phyloP scores from a whole-genome alignment of 2,113 vertebrate species.

The Oplegnathus fasciatus region DNA sequence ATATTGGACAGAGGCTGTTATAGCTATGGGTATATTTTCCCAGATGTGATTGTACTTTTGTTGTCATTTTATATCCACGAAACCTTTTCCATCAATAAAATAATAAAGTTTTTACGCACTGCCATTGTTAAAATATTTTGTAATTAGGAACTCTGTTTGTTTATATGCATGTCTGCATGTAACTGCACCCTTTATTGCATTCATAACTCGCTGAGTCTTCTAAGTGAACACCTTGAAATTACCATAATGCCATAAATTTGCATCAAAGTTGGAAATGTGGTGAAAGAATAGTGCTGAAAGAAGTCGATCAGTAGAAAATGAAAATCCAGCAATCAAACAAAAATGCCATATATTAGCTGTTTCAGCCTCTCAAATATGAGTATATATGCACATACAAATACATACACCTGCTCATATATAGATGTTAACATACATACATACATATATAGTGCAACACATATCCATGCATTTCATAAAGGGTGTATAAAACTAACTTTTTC shows the following conservation, averaged over 20 bases:
- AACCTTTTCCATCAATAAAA: not conserved
- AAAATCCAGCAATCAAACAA: not conserved
- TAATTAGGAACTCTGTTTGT: not conserved
- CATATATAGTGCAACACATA: too few relatives aligned
- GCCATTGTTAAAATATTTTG: not conserved
- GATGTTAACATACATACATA: not conserved
- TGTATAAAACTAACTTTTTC: too few relatives aligned
- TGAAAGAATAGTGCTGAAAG: too few relatives aligned
- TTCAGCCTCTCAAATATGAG: too few relatives aligned
- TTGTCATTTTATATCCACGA: not conserved
- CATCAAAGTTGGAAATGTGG: not conserved
- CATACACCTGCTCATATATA: not conserved
- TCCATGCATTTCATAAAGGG: not conserved
- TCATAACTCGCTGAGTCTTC: too few relatives aligned
- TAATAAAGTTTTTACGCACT: not conserved
- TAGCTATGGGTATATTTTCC: not conserved
- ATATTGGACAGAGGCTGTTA: too few relatives aligned
- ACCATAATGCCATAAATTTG: not conserved
- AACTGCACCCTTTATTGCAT: not conserved
- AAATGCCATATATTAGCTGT: not conserved
- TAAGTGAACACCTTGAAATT: too few relatives aligned
- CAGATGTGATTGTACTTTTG: not conserved
- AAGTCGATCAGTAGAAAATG: not conserved
- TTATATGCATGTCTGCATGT: not conserved
- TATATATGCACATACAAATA: not conserved